Percentiles rank a stretch among this genome's conserved stretches.
These are phyloP conservation scores for Drosophila baimaii DNA, from an alignment of 1,140 invertebrate genomes.

Conservation along the genomic window DNA sequence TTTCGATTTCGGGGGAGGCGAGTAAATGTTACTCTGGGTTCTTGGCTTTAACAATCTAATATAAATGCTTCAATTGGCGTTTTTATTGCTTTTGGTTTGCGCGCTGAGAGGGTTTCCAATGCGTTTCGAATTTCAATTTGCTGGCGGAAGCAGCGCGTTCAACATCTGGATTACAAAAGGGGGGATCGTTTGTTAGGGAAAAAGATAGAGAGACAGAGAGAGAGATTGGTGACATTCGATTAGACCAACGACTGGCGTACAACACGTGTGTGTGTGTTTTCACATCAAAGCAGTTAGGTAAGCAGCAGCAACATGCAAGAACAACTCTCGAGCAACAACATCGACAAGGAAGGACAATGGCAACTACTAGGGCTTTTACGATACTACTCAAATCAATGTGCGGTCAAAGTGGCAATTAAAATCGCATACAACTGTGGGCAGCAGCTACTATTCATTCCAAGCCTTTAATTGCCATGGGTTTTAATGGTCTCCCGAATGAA, in stretches of 20 bases:
- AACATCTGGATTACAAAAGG: constrained; percentile 59
- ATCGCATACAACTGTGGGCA: constrained; percentile 3
- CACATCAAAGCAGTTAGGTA: constrained; percentile 31
- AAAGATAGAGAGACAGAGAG: constrained; percentile 26
- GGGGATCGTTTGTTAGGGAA: constrained; percentile 41
- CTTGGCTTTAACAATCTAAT: constrained; percentile 65
- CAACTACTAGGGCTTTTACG: constrained; percentile 8
- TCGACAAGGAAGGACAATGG: constrained; percentile 1
- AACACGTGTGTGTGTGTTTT: constrained; percentile 15
- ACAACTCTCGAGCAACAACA: constrained; percentile 42
- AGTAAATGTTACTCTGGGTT: constrained; percentile 61
- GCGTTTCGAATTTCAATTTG: constrained; percentile 61
- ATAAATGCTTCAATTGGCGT: constrained; percentile 63
- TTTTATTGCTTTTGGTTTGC: constrained; percentile 70
- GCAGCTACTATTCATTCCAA: background rate
- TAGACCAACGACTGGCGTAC: constrained; percentile 38
- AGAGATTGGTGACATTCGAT: constrained; percentile 59
- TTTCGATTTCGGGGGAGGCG: constrained; percentile 11
- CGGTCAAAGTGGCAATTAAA: constrained; percentile 15
- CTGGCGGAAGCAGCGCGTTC: constrained; percentile 58
- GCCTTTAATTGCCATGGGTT: background rate
- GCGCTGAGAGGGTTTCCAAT: constrained; percentile 60
- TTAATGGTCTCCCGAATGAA: background rate
- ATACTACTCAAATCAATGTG: background rate
- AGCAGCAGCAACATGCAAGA: constrained; percentile 64